phyloP scores from a whole-genome alignment of 2,797 vertebrate genomes.

The Spizella passerina region DNA sequence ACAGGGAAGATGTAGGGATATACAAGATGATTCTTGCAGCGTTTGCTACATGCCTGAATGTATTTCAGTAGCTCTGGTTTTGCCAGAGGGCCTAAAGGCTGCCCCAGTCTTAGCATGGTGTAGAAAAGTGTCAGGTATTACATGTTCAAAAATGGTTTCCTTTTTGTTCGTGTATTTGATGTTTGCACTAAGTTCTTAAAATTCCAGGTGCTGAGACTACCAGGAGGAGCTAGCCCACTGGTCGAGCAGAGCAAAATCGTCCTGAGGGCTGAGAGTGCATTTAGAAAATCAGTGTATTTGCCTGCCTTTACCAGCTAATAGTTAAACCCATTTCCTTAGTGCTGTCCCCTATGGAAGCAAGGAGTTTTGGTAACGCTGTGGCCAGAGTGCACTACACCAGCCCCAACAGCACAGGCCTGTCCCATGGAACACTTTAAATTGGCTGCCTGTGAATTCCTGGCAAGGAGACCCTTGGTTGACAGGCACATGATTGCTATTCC shows the following conservation, averaged over 20 bases:
- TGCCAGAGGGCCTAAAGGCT: constrained; percentile 14
- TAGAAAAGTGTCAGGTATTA: not conserved
- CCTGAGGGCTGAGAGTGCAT: not conserved
- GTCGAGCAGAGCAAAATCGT: not conserved
- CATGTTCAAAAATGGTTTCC: constrained; percentile 4
- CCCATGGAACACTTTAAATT: not conserved
- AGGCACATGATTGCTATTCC: not conserved
- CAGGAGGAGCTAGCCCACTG: not conserved
- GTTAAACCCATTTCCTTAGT: not conserved
- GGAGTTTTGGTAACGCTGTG: fast-evolving
- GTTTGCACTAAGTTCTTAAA: constrained; percentile 74
- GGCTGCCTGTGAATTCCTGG: not conserved
- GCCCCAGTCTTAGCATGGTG: not conserved
- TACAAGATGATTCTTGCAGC: not conserved
- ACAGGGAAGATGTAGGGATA: not conserved
- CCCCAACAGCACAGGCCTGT: not conserved
- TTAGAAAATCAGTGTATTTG: not conserved
- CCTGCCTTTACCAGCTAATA: not conserved
- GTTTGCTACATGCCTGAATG: constrained; percentile 23
- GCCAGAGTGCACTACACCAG: not conserved
- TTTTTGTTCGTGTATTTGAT: constrained; percentile 34
- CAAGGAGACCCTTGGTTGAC: not conserved
- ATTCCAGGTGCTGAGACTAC: constrained; percentile 47
- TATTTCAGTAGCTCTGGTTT: constrained; percentile 37
- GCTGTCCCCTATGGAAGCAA: not conserved